These are phyloP conservation scores for Propithecus perrieri DNA, from an alignment of 2,797 vertebrate species.

Conservation along the genomic window DNA sequence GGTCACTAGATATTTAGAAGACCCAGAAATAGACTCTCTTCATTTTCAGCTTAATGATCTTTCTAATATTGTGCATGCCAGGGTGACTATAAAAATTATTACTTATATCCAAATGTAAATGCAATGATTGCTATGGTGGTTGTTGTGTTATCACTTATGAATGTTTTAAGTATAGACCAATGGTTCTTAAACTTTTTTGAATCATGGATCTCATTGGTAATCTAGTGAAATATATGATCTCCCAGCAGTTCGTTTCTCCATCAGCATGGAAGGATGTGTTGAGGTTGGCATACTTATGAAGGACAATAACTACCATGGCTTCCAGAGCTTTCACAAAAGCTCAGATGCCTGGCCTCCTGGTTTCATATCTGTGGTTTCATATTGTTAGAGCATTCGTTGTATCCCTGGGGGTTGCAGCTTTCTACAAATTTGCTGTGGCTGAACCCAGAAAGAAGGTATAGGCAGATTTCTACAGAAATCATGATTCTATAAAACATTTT, in stretches of 20 bases:
- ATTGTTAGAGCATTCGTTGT: not conserved
- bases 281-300: not conserved
- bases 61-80: not conserved
- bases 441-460: not conserved
- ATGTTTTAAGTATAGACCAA: not conserved
- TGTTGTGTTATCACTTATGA: not conserved
- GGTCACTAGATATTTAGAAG: not conserved
- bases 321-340: not conserved
- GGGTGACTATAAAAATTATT: not conserved
- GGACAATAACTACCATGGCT: not conserved
- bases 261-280: not conserved
- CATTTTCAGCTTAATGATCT: not conserved
- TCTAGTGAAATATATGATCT: not conserved
- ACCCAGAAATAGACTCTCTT: not conserved
- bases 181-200: not conserved
- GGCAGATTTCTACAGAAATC: not conserved
- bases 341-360: too few relatives aligned
- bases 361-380: not conserved
- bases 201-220: not conserved
- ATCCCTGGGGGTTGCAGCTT: not conserved
- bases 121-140: not conserved
- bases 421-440: not conserved
- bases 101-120: not conserved
- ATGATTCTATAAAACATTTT: not conserved
- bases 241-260: not conserved